Conservation (phyloP, 2,888 invertebrate species). For the Leuctra nigra region DNA sequence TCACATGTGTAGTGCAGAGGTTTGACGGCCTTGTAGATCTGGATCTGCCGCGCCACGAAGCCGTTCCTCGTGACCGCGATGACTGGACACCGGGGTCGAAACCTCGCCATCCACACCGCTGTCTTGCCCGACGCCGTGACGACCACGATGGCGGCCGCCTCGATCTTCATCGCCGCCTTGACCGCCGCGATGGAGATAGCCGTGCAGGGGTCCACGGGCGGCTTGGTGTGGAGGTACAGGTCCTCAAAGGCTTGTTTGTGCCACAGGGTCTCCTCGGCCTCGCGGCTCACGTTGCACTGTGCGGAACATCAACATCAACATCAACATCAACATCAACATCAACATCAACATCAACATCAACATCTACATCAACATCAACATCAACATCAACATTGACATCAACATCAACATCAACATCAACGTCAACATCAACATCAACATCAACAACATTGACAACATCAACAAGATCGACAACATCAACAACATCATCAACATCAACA, state of each 20-base stretch:
- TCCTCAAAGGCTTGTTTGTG: conserved; percentile 39
- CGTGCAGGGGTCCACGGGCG: conserved; percentile 81
- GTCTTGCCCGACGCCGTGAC: conserved; percentile 78
- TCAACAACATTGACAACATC: too few relatives aligned
- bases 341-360: too few relatives aligned
- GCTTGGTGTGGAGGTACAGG: conserved; percentile 25
- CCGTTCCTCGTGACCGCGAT: conserved; percentile 81
- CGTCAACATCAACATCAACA: too few relatives aligned
- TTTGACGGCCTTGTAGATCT: conserved; percentile 86
- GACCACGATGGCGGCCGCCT: conserved; percentile 83
- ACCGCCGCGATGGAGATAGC: conserved; percentile 91
- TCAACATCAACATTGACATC: too few relatives aligned
- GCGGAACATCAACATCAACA: too few relatives aligned
- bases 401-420: too few relatives aligned
- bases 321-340: too few relatives aligned
- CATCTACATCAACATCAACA: too few relatives aligned
- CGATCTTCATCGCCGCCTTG: conserved; percentile 83
- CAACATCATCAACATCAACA: too few relatives aligned
- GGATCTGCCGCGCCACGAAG: conserved; percentile 84
- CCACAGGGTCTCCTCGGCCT: conserved; percentile 66
- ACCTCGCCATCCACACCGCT: conserved; percentile 86
- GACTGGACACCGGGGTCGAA: conserved; percentile 89
- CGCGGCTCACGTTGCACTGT: conserved; percentile 53
- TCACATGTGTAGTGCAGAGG: conserved; percentile 79
- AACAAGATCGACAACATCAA: too few relatives aligned